These are phyloP conservation scores for Aurelia sp. DNA, from an alignment of 30 jellyfish, hydroid and myxozoan species.

Conservation along the genomic window DNA sequence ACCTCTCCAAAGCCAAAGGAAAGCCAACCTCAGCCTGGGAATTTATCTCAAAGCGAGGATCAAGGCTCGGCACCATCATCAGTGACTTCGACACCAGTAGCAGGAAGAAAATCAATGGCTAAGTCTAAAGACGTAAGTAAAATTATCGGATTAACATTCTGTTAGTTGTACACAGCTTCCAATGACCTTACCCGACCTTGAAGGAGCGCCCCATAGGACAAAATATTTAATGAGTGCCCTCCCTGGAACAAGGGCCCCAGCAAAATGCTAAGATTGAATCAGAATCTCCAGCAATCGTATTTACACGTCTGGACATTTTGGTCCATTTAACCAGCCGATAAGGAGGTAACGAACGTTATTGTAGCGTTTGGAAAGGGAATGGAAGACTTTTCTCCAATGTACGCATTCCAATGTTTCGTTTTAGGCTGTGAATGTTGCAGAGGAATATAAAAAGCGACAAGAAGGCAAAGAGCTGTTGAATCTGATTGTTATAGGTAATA, in stretches of 20 bases:
- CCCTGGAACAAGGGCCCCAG: no score
- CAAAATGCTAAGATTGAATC: background rate
- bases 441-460: slow-evolving; percentile 87
- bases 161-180: no score
- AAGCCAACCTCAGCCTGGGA: background rate
- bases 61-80: slow-evolving; percentile 61
- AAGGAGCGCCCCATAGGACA: no score
- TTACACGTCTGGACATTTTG: background rate
- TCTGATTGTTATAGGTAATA: slow-evolving; percentile 87
- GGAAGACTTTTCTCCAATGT: no score
- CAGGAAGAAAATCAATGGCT: slow-evolving; percentile 27
- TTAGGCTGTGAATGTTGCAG: slow-evolving; percentile 71
- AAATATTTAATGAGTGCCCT: no score
- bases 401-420: background rate
- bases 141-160: background rate
- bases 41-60: slow-evolving; percentile 22
- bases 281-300: background rate
- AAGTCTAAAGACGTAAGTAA: slow-evolving; percentile 48
- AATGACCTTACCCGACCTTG: no score
- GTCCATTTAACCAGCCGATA: no score
- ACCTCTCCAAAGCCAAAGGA: slow-evolving; percentile 30
- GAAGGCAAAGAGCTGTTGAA: slow-evolving; percentile 94
- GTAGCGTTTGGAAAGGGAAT: no score
- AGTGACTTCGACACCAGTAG: slow-evolving; percentile 61
- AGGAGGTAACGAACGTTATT: no score